Evolutionary conservation across 2,113 vertebrate species (phyloP), one percentile per base, ranked within the genome.

Genomic region (Micromys minutus): DNA sequence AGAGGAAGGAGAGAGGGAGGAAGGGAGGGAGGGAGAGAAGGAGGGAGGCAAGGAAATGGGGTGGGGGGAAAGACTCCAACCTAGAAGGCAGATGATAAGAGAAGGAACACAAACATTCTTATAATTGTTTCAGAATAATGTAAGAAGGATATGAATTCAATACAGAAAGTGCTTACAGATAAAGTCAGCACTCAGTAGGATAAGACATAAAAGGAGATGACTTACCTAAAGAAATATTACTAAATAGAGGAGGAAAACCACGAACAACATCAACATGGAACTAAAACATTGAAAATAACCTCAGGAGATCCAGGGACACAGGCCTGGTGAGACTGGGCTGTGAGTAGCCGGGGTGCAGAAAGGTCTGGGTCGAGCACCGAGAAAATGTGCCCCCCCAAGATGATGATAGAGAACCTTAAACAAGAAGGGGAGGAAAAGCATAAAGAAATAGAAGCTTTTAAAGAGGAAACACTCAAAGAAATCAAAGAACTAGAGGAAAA

Each of bases 71-170:
- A 36, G 31, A 19, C 75, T 17, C 29, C 45, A 76, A 31, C 10
- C 47, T 55, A 77, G 39, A 95, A 87, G 50, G 76, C 1, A 94
- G 36, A 57, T 3, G 36, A 59, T 45, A 75, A 65, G 50, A 76
- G 29, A 76, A 93, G 26, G 15, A 63, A n/a, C 42, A 90, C 31
- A 85, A 88, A 71, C 45, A 34, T 24, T 15, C 52, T 86, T 50
- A 71, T 45, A 69, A 81, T 22, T 72, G 50, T 24, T 72, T 91
- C 87, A 93, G n/a, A 88, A 65, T 57, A 65, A 87, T 55, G 39
- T 59, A 72, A 95, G 75, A 88, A 95, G 80, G 72, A 80, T 67
- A 74, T 72, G 67, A 87, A 83, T 87, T 75, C 50, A 91, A 39
- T 63, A 47, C 81, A 45, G 74, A 75, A 88, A 87, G 22, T 50